These are phyloP conservation scores for Aurelia coerulea DNA, from an alignment of 30 jellyfish, hydroid and myxozoan species.

Conservation along the genomic window DNA sequence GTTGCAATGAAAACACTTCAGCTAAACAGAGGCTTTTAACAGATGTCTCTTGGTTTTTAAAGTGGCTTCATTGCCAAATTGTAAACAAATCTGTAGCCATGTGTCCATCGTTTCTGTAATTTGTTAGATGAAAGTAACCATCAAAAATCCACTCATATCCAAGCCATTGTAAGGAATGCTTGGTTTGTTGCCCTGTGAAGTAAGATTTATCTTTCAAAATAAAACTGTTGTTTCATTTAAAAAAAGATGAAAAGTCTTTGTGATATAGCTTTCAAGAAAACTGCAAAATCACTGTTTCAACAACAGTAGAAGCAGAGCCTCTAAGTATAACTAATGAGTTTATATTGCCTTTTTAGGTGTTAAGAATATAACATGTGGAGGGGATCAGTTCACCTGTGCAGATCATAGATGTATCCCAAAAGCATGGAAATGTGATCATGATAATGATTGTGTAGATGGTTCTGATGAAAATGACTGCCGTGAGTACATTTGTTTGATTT, in stretches of 20 bases:
- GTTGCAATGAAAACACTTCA: too few species aligned
- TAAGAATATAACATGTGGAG: slow-evolving; percentile 58
- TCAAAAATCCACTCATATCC: too few species aligned
- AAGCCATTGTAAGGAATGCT: too few species aligned
- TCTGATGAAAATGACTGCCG: slow-evolving; percentile 85
- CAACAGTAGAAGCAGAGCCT: neutral
- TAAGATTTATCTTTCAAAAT: neutral
- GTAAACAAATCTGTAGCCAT: too few species aligned
- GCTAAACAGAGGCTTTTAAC: too few species aligned
- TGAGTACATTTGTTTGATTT: slow-evolving; percentile 20
- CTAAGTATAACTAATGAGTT: neutral
- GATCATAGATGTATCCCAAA: slow-evolving; percentile 58
- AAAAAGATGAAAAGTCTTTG: too few species aligned
- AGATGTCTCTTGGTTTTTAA: too few species aligned
- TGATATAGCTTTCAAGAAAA: neutral
- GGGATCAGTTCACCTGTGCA: slow-evolving; percentile 49
- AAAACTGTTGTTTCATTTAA: neutral
- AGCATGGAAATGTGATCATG: slow-evolving; percentile 75
- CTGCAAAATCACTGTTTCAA: too few species aligned
- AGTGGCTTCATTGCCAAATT: too few species aligned
- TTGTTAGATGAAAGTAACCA: too few species aligned
- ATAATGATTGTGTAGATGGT: slow-evolving; percentile 66
- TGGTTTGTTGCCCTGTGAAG: neutral
- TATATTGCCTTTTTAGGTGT: slow-evolving; percentile 13
- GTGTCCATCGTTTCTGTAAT: too few species aligned